Conservation (phyloP, 2,113 vertebrate genomes). For the Zosterops hypoxanthus region DNA sequence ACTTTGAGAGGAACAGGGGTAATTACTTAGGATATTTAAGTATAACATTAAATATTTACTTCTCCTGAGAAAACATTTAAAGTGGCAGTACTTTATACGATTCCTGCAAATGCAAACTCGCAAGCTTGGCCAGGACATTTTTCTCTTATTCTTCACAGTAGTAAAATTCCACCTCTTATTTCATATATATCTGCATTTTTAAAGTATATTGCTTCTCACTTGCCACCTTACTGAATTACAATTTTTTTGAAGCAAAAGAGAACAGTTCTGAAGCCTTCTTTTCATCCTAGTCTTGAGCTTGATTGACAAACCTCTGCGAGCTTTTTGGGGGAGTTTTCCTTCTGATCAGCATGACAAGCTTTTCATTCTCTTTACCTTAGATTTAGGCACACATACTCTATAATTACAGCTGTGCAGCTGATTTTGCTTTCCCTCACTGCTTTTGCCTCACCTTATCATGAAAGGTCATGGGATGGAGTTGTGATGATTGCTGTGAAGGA, state of each 20-base stretch:
- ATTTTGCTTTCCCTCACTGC: background rate
- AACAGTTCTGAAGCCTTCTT: background rate
- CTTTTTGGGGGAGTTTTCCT: background rate
- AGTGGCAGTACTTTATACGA: conserved; percentile 56
- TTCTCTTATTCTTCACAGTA: conserved; percentile 27
- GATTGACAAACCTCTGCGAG: background rate
- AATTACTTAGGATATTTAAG: conserved; percentile 60
- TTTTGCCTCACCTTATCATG: background rate
- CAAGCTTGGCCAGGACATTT: background rate
- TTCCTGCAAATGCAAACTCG: conserved; percentile 26
- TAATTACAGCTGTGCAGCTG: background rate
- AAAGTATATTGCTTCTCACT: background rate
- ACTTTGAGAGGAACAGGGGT: conserved; percentile 29
- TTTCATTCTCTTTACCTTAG: background rate
- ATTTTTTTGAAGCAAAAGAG: background rate
- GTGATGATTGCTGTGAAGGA: background rate
- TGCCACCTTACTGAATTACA: background rate
- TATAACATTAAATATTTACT: conserved; percentile 66
- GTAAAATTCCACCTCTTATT: conserved; percentile 1
- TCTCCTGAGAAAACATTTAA: conserved; percentile 68
- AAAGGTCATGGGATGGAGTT: background rate
- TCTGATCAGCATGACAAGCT: background rate
- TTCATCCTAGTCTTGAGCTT: background rate
- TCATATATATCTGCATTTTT: background rate
- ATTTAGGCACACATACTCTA: background rate